These are phyloP conservation scores for Pheucticus melanocephalus DNA, from an alignment of 2,113 vertebrate species.

Conservation along the genomic window DNA sequence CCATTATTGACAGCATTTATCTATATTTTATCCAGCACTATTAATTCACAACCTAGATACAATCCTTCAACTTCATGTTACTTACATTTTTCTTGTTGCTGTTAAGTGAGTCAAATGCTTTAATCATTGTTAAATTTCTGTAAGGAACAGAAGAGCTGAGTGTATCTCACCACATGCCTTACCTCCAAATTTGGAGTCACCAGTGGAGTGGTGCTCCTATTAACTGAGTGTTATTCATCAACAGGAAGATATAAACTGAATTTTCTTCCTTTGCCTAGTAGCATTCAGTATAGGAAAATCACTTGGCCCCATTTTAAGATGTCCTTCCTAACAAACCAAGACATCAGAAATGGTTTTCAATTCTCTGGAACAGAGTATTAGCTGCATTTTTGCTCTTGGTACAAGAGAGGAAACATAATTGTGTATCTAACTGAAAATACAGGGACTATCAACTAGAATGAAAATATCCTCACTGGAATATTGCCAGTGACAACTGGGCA, in stretches of 20 bases:
- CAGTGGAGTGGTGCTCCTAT: not conserved
- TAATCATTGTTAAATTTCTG: not conserved
- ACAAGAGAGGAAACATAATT: not conserved
- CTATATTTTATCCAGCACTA: conserved; percentile 36
- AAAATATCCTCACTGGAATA: conserved; percentile 63
- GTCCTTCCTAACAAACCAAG: not conserved
- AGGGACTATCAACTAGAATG: conserved; percentile 39
- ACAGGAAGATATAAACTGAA: not conserved
- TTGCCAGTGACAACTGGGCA: conserved; percentile 57
- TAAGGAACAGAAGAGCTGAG: not conserved
- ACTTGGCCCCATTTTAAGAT: not conserved
- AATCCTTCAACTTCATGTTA: conserved; percentile 25
- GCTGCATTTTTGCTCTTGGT: conserved; percentile 24
- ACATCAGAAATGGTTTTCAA: conserved; percentile 8
- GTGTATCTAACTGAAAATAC: conserved; percentile 35
- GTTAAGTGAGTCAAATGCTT: not conserved
- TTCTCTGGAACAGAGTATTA: conserved; percentile 51
- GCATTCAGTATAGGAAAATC: not conserved
- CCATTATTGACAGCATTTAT: conserved; percentile 42
- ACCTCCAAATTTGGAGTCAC: not conserved
- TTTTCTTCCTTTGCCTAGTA: conserved; percentile 30
- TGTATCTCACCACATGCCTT: not conserved
- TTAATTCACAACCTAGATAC: conserved; percentile 19
- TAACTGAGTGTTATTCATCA: not conserved
- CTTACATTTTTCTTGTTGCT: conserved; percentile 30